Base-by-base conservation (phyloP, 2,888 invertebrate genomes). In the Tinea semifulvella region DNA sequence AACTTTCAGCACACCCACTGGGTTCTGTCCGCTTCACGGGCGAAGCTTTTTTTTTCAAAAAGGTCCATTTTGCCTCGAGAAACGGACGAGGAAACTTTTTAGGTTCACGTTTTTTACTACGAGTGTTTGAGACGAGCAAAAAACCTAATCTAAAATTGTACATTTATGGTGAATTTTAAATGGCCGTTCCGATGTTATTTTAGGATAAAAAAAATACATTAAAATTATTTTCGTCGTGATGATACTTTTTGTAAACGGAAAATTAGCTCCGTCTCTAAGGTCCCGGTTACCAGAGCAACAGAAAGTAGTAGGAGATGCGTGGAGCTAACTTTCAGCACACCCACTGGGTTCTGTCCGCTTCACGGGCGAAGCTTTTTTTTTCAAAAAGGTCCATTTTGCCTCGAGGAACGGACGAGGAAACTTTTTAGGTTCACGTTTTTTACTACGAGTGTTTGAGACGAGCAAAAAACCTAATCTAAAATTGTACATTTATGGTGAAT, bases 51-150 rank as follows among this genome's bases (percentile, higher is more conserved):
- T 35, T 36, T 18, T 22, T 22, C 25, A 22, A 17, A 36, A 36
- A 36, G 36, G 36, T 36, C 36, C 18, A 36, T 36, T 36, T 36
- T 36, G 36, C 36, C 36, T 36, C 36, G 36, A 36, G 36, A 18
- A 36, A 36, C 6, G 16, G 5, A 10, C 36, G 18, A 18, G 18
- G 36, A n/a, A 36, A 36, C 3, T 36, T 36, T 36, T 36, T 36
- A 14, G 3, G 16, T 36, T 18, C 36, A n/a, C n/a, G 36, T 18
- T 6, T 18, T 36, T 36, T 36, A 2, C 11, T 28, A 22, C 4
- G 28, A 18, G 16, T 18, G 31, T 13, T 31, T 13, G 31, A 4
- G 14, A 27, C n/a, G n/a, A 27, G 27, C n/a, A 7, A 27, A 35
- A 35, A 36, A 36, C 17, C 36, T 18, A 36, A 36, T 36, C 18